phyloP scores from a whole-genome alignment of 2,113 vertebrate species.

The Nyctibius bracteatus region DNA sequence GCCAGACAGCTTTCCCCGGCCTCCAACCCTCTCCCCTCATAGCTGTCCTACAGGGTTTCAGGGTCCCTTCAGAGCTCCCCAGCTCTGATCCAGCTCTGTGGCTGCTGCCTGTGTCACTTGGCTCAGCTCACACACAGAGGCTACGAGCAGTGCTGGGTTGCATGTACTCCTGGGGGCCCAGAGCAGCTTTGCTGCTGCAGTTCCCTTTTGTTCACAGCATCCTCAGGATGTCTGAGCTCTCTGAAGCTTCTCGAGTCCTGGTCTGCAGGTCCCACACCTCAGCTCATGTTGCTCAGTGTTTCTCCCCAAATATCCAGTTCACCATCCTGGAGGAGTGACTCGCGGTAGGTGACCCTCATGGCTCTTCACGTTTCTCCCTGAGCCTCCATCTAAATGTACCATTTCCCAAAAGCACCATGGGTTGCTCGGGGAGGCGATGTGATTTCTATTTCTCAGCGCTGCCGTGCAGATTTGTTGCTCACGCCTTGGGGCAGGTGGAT shows the following conservation, averaged over 20 bases:
- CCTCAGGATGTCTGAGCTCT: background rate
- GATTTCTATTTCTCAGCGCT: background rate
- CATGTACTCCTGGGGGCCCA: too few species aligned
- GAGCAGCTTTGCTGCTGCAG: background rate
- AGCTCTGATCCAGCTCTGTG: background rate
- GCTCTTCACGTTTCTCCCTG: background rate
- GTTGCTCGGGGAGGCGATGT: fast-evolving
- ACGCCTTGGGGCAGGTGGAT: fast-evolving
- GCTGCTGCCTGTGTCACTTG: too few species aligned
- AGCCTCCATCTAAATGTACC: background rate
- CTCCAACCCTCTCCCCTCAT: background rate
- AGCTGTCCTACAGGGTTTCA: background rate
- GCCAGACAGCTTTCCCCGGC: background rate
- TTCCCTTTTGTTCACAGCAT: background rate
- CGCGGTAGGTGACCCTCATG: fast-evolving
- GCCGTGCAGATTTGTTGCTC: background rate
- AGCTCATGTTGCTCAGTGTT: fast-evolving
- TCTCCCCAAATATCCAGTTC: background rate
- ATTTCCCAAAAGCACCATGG: background rate
- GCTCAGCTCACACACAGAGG: fast-evolving
- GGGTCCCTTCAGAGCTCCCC: background rate
- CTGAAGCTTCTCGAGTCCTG: background rate
- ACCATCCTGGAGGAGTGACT: background rate
- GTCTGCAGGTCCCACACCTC: background rate
- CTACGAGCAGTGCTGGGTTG: background rate